Conservation (phyloP, 2,888 invertebrate genomes). For the Andrena hattorfiana region DNA sequence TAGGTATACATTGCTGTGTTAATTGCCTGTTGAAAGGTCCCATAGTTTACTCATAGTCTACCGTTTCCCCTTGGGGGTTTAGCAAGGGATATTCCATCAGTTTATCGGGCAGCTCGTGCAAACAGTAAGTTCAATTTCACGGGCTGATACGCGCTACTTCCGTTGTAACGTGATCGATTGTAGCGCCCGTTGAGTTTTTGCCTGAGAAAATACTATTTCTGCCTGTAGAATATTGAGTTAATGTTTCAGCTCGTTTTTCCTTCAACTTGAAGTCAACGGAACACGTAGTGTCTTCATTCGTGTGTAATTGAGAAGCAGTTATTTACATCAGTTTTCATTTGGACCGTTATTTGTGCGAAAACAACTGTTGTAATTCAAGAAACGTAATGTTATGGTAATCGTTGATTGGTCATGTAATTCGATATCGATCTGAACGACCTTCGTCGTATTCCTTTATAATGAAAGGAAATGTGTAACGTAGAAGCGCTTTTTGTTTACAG, state of each 20-base stretch:
- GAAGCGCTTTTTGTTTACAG: constrained; percentile 35
- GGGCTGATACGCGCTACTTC: constrained; percentile 30
- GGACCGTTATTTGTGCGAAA: too few relatives aligned
- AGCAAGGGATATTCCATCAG: constrained; percentile 51
- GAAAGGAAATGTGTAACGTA: constrained; percentile 19
- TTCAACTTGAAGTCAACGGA: background rate
- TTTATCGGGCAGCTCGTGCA: constrained; percentile 49
- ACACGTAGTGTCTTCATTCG: background rate
- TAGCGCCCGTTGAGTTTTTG: background rate
- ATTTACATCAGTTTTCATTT: background rate
- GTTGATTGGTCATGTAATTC: background rate
- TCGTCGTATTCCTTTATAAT: constrained; percentile 19
- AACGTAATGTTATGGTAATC: background rate
- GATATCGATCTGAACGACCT: constrained; percentile 43
- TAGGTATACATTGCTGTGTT: constrained; percentile 55
- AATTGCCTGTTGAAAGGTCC: constrained; percentile 62
- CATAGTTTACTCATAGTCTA: constrained; percentile 53
- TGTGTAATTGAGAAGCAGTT: too few relatives aligned
- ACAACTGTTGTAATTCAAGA: background rate
- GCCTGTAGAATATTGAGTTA: background rate
- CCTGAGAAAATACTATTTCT: constrained; percentile 11
- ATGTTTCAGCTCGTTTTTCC: background rate
- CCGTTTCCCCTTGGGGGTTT: constrained; percentile 45
- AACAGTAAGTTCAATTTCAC: constrained; percentile 59
- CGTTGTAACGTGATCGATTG: constrained; percentile 15